Conservation (phyloP, 2,113 vertebrate genomes). For the Anguilla japonica region DNA sequence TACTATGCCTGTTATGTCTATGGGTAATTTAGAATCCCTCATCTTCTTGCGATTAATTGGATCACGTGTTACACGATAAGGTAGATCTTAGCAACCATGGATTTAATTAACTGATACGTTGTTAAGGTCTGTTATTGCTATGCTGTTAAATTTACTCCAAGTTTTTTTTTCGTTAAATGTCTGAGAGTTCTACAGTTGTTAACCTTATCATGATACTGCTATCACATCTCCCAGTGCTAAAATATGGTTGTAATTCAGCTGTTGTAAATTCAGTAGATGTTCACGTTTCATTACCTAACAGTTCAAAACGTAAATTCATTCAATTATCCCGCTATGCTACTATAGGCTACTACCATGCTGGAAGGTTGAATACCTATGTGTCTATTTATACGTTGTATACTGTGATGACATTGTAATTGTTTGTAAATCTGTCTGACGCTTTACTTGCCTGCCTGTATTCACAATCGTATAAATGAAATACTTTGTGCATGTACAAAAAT, state of each 20-base stretch:
- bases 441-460: background rate
- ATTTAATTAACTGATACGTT: background rate
- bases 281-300: too few relatives aligned
- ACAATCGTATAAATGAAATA: too few relatives aligned
- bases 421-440: background rate
- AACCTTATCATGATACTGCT: background rate
- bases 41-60: too few relatives aligned
- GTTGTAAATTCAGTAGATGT: too few relatives aligned
- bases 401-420: background rate
- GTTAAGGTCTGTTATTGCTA: background rate
- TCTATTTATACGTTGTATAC: background rate
- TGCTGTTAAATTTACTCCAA: background rate
- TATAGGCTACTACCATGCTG: background rate
- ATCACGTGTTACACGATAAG: too few relatives aligned
- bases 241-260: too few relatives aligned
- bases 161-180: background rate
- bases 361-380: background rate
- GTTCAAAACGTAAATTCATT: too few relatives aligned
- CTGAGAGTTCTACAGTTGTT: background rate
- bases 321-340: background rate
- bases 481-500: background rate
- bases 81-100: too few relatives aligned
- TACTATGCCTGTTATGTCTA: too few relatives aligned
- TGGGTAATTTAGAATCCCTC: too few relatives aligned
- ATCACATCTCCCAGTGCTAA: background rate